Conservation (phyloP, 23 tunicate genomes). For the Pegea sp. region DNA sequence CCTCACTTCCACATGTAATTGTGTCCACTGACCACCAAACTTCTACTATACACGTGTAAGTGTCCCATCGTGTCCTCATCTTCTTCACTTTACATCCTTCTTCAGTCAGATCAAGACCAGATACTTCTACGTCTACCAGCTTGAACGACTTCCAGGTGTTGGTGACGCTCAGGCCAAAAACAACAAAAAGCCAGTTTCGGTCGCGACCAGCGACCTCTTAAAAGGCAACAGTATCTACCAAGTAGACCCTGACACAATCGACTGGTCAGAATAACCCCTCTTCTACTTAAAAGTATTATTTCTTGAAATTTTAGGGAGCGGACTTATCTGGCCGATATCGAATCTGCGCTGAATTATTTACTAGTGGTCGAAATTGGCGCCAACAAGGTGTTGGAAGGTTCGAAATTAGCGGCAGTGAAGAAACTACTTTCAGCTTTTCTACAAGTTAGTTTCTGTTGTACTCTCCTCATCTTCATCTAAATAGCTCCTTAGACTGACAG, state of each 20-base stretch:
- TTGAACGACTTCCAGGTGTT: constrained; percentile 45
- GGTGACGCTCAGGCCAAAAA: constrained; percentile 18
- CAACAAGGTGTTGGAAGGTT: constrained; percentile 7
- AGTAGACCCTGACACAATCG: too few relatives aligned
- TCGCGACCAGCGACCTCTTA: constrained; percentile 60
- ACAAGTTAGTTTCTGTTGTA: constrained; percentile 7
- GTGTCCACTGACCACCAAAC: constrained; percentile 20
- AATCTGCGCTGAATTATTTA: constrained; percentile 41
- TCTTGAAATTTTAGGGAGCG: constrained; percentile 13
- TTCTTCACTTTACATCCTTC: background rate
- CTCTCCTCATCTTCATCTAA: background rate
- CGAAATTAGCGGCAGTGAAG: constrained; percentile 22
- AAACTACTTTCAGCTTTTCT: constrained; percentile 10
- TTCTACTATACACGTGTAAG: background rate
- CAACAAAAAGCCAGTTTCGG: constrained; percentile 15
- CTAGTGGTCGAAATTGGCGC: constrained; percentile 32
- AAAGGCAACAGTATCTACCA: too few relatives aligned
- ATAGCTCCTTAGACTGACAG: too few relatives aligned
- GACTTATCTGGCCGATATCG: constrained; percentile 57
- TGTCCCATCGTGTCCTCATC: background rate
- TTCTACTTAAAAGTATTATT: too few relatives aligned
- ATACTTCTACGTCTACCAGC: constrained; percentile 42
- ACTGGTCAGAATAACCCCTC: too few relatives aligned
- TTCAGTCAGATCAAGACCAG: constrained; percentile 27
- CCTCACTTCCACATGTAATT: constrained; percentile 17